A percentile compares a stretch with the other conserved stretches of the same genome.
phyloP scores from a whole-genome alignment of 2,888 invertebrate genomes.

The Pediacus dermestoides region DNA sequence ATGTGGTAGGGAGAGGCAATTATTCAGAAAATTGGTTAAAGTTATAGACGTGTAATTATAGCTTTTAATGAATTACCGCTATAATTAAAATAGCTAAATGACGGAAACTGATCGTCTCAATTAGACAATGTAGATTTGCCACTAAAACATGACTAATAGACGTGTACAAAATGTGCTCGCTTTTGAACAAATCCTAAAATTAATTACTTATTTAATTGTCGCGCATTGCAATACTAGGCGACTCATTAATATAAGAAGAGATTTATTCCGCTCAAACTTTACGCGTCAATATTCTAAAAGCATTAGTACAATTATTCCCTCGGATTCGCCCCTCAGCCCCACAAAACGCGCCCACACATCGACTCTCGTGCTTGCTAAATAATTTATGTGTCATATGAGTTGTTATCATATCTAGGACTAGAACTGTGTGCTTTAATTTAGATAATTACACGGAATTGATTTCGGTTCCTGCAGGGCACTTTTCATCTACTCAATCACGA shows the following conservation, averaged over 20 bases:
- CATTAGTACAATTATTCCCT: neutral
- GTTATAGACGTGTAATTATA: constrained; percentile 34
- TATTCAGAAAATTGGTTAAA: constrained; percentile 28
- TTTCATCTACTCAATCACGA: too few species aligned
- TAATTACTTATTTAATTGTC: constrained; percentile 42
- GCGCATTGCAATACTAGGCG: constrained; percentile 3
- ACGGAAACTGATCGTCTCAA: constrained; percentile 47
- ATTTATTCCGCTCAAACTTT: constrained; percentile 15
- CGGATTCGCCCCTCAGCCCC: constrained; percentile 7
- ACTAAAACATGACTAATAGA: constrained; percentile 41
- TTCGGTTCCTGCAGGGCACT: too few species aligned
- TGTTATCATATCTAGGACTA: constrained; percentile 1
- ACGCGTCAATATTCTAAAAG: constrained; percentile 16
- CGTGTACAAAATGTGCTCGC: constrained; percentile 34
- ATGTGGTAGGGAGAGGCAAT: constrained; percentile 25
- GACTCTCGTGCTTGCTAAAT: too few species aligned
- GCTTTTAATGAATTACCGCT: constrained; percentile 35
- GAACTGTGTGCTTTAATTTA: constrained; percentile 4
- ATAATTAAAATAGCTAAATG: constrained; percentile 43
- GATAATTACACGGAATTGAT: constrained; percentile 5
- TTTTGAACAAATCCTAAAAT: constrained; percentile 39
- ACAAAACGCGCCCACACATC: too few species aligned
- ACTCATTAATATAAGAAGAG: constrained; percentile 18
- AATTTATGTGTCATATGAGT: constrained; percentile 3
- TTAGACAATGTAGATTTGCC: constrained; percentile 41